Percentiles rank a stretch among this genome's conserved stretches.
Conservation (phyloP, 2,113 vertebrate species). For the Seriola aureovittata region DNA sequence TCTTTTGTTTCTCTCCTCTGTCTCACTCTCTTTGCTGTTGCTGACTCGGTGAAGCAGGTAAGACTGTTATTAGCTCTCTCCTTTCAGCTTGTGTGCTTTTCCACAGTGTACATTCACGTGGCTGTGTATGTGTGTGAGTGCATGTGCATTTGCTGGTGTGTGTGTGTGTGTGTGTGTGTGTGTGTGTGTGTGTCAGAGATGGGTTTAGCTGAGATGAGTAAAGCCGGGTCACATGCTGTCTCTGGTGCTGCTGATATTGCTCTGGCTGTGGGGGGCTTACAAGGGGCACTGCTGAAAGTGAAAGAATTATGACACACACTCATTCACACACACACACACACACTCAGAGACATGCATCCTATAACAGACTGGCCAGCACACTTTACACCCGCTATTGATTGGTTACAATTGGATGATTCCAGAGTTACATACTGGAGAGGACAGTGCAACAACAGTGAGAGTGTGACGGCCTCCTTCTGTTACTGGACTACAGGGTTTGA, state of each 20-base stretch:
- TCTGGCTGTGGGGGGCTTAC: conserved; percentile 58
- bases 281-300: conserved; percentile 60
- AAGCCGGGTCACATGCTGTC: conserved; percentile 75
- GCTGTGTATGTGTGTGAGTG: conserved; percentile 15
- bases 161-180: not conserved
- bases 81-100: conserved; percentile 41
- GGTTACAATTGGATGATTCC: conserved; percentile 43
- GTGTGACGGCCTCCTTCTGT: conserved; percentile 4
- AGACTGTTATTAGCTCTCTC: conserved; percentile 68
- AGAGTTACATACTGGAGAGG: conserved; percentile 7
- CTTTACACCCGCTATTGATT: conserved; percentile 16
- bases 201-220: conserved; percentile 79
- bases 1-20: conserved; percentile 50
- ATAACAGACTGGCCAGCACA: conserved; percentile 36
- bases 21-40: conserved; percentile 49
- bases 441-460: not conserved
- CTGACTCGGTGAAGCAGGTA: conserved; percentile 75
- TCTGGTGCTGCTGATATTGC: conserved; percentile 80
- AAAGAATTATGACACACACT: conserved; percentile 62
- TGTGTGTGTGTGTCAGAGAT: conserved; percentile 55
- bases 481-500: not conserved
- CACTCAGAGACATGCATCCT: conserved; percentile 27
- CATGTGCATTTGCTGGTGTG: conserved; percentile 7
- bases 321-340: conserved; percentile 1
- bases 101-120: conserved; percentile 9